phyloP scores from a whole-genome alignment of 2,113 vertebrate species.

The Macrotus californicus region DNA sequence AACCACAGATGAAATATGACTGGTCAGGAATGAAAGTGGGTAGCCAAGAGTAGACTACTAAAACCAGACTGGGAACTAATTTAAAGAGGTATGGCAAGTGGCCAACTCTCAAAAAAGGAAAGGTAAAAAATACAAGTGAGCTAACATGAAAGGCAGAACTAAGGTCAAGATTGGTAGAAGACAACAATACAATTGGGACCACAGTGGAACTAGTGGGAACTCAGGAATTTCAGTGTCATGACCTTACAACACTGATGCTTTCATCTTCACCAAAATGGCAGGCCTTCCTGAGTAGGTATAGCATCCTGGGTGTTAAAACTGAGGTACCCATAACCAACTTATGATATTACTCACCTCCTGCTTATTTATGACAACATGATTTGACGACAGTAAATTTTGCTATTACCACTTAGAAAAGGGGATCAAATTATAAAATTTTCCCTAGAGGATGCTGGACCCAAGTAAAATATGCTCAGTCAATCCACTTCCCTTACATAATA shows the following conservation, averaged over 20 bases:
- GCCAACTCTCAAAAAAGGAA: background rate
- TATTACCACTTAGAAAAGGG: background rate
- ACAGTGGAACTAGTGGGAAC: no score
- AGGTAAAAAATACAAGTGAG: background rate
- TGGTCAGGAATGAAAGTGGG: background rate
- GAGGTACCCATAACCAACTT: background rate
- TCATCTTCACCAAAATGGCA: background rate
- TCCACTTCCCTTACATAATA: background rate
- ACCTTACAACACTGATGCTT: background rate
- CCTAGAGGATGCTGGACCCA: background rate
- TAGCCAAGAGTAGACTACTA: background rate
- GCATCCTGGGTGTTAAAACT: background rate
- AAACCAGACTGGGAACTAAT: background rate
- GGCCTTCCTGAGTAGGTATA: accelerated
- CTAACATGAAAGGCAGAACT: background rate
- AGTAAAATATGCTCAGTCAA: background rate
- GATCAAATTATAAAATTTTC: background rate
- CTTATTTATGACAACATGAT: background rate
- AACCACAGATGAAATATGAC: background rate
- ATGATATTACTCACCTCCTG: background rate
- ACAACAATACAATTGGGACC: accelerated
- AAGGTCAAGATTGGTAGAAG: background rate
- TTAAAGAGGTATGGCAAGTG: background rate
- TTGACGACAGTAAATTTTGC: background rate
- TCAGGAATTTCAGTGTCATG: background rate